Conservation (phyloP, 2,113 vertebrate genomes). For the Cebus imitator region DNA sequence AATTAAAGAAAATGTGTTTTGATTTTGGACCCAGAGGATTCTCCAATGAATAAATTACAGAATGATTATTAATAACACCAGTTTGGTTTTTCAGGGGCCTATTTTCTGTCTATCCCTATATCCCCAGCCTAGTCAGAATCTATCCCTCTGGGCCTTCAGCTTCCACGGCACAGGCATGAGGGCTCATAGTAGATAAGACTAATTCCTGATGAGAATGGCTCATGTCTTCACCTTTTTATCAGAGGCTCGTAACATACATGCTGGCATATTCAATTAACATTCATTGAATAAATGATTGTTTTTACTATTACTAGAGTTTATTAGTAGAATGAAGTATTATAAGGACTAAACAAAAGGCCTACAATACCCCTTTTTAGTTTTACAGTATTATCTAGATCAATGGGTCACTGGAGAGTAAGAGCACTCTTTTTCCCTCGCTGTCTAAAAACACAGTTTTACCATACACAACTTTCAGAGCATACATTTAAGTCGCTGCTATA, state of each 20-base stretch:
- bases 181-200: neutral
- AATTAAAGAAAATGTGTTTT: neutral
- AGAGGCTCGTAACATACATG: neutral
- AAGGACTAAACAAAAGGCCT: neutral
- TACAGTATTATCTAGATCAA: neutral
- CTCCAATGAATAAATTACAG: neutral
- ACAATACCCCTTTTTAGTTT: neutral
- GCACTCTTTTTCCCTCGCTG: fast-evolving
- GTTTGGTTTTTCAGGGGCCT: neutral
- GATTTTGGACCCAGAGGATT: neutral
- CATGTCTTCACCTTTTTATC: neutral
- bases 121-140: neutral
- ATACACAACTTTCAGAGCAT: neutral
- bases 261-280: neutral
- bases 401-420: neutral
- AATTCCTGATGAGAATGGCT: neutral
- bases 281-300: neutral
- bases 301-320: neutral
- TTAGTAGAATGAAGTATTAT: neutral
- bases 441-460: neutral
- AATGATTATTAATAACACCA: neutral
- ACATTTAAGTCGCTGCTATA: neutral
- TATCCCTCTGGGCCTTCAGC: too few species aligned
- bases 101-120: neutral
- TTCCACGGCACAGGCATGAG: neutral